phyloP scores from a whole-genome alignment of 2,113 vertebrate genomes.

The Eretmochelys imbricata region DNA sequence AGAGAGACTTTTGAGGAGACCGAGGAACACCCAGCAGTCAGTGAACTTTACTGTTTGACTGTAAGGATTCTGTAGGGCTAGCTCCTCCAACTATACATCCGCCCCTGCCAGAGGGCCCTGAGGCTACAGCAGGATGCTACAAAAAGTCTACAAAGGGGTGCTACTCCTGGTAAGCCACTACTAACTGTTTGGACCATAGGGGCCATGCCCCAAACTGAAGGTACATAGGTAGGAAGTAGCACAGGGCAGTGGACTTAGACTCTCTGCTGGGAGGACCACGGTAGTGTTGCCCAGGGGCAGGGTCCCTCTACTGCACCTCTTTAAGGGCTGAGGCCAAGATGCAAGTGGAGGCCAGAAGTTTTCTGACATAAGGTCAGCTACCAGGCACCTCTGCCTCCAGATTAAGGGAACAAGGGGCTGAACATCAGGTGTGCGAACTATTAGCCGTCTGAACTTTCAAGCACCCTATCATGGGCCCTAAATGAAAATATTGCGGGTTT shows the following conservation, averaged over 20 bases:
- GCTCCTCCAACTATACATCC: not conserved
- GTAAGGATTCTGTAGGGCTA: not conserved
- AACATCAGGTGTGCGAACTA: not conserved
- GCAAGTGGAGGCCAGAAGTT: not conserved
- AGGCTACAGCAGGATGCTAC: not conserved
- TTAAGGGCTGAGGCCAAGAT: not conserved
- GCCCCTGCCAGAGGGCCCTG: not conserved
- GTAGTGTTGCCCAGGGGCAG: not conserved
- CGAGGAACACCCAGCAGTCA: not conserved
- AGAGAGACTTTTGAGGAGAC: not conserved
- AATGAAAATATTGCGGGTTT: not conserved
- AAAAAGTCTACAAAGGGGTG: not conserved
- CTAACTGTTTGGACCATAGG: not conserved
- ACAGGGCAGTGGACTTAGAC: not conserved
- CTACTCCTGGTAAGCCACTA: not conserved
- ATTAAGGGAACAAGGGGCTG: not conserved
- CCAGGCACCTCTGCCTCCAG: not conserved
- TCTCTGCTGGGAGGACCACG: not conserved
- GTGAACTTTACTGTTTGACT: not conserved
- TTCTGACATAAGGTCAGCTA: not conserved
- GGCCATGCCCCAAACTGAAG: not conserved
- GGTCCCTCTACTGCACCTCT: not conserved
- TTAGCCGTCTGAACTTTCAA: not conserved
- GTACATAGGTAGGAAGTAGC: not conserved
- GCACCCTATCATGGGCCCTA: not conserved